phyloP scores from a whole-genome alignment of 1,140 invertebrate species.

The Drosophila ironensis region DNA sequence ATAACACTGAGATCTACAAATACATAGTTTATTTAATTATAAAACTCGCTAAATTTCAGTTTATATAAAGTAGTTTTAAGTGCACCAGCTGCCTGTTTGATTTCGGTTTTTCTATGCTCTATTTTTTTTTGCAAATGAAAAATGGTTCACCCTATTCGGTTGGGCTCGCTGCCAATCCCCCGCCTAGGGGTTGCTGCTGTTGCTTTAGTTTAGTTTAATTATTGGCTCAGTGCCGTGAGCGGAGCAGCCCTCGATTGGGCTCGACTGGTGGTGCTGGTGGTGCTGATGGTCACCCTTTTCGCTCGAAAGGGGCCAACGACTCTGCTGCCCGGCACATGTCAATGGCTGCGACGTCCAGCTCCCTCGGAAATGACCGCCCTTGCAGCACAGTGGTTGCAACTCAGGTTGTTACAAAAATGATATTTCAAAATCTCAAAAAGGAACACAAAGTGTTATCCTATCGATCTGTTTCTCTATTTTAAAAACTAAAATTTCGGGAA shows the following conservation, averaged over 20 bases:
- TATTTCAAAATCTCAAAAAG: too few relatives aligned
- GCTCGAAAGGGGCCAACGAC: constrained; percentile 29
- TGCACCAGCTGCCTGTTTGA: neutral
- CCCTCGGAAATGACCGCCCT: constrained; percentile 12
- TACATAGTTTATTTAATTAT: too few relatives aligned
- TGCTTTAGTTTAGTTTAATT: constrained; percentile 73
- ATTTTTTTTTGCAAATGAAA: constrained; percentile 29
- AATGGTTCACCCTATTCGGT: constrained; percentile 51
- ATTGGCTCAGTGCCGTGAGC: constrained; percentile 59
- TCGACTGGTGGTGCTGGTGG: neutral
- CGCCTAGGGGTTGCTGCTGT: constrained; percentile 60
- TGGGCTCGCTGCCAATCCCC: constrained; percentile 11
- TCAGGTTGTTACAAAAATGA: too few relatives aligned
- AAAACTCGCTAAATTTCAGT: too few relatives aligned
- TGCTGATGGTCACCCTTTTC: constrained; percentile 54
- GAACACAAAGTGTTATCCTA: too few relatives aligned
- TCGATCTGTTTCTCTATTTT: neutral
- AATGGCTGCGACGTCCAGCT: constrained; percentile 50
- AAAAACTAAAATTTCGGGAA: too few relatives aligned
- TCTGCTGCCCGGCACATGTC: constrained; percentile 63
- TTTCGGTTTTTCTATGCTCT: neutral
- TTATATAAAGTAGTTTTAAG: too few relatives aligned
- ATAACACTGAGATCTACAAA: too few relatives aligned
- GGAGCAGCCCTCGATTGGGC: constrained; percentile 32
- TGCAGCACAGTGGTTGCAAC: constrained; percentile 41